phyloP scores from a whole-genome alignment of 1,140 invertebrate species.

The Galleria mellonella region DNA sequence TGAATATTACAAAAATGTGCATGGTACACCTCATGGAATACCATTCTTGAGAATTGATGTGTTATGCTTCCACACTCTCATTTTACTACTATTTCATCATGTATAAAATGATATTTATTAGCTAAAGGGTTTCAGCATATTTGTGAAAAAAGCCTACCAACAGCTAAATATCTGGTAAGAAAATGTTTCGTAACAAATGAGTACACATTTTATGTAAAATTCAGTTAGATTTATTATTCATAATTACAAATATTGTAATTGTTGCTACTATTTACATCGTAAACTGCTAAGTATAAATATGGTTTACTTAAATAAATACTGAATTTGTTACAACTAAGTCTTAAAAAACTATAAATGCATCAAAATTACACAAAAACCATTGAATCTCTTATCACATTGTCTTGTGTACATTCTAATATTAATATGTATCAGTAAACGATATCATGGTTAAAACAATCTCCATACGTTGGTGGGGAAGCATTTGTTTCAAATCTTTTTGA shows the following conservation, averaged over 20 bases:
- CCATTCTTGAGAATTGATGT: no score
- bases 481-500: slow-evolving; percentile 6
- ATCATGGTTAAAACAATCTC: slow-evolving; percentile 12
- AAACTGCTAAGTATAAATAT: slow-evolving; percentile 53
- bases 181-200: slow-evolving; percentile 9
- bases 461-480: slow-evolving; percentile 29
- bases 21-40: no score
- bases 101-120: no score
- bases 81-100: no score
- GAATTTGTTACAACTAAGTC: slow-evolving; percentile 29
- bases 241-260: slow-evolving; percentile 69
- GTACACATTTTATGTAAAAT: slow-evolving; percentile 1
- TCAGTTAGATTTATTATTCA: slow-evolving; percentile 33
- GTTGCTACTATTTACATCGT: slow-evolving; percentile 65
- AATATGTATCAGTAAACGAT: slow-evolving; percentile 8
- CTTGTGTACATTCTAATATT: slow-evolving; percentile 46
- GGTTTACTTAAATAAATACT: slow-evolving; percentile 58
- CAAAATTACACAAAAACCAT: slow-evolving; percentile 42
- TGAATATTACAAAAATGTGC: neutral
- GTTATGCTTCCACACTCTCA: no score
- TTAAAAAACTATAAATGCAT: slow-evolving; percentile 63
- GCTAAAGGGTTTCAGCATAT: no score
- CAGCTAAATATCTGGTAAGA: no score
- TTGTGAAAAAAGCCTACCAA: no score
- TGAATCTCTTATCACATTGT: slow-evolving; percentile 60